A percentile compares a stretch with the other conserved stretches of the same genome.
phyloP scores from a whole-genome alignment of 2,888 invertebrate species.

The Agrotis ipsilon region DNA sequence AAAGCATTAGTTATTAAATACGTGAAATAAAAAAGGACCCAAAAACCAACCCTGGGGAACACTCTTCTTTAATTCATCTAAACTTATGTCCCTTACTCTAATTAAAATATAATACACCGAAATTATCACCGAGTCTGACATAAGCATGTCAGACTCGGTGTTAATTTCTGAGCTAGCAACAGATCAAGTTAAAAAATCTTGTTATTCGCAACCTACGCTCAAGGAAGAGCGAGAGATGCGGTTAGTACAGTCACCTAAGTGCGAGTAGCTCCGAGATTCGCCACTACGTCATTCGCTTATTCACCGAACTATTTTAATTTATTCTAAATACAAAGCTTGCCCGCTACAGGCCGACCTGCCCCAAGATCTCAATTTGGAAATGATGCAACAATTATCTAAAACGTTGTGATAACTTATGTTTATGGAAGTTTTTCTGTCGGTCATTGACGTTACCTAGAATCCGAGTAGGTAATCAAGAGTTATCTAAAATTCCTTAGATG shows the following conservation, averaged over 20 bases:
- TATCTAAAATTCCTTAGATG: constrained; percentile 1
- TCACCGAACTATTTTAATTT: constrained; percentile 86
- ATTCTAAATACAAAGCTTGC: constrained; percentile 80
- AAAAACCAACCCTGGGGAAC: neutral
- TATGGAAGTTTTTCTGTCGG: constrained; percentile 20
- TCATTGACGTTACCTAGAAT: constrained; percentile 19
- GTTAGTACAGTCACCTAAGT: constrained; percentile 27
- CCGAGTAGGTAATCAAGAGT: neutral
- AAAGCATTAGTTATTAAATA: constrained; percentile 1
- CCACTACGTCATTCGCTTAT: constrained; percentile 71
- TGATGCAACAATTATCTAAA: constrained; percentile 61
- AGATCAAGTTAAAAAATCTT: constrained; percentile 9
- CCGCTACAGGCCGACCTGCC: constrained; percentile 66
- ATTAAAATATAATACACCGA: neutral
- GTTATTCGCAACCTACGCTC: constrained; percentile 24
- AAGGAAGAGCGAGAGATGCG: constrained; percentile 37
- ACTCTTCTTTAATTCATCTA: neutral
- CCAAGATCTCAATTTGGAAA: constrained; percentile 52
- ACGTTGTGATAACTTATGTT: constrained; percentile 11
- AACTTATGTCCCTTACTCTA: neutral
- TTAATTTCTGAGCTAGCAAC: neutral
- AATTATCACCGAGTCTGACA: no score
- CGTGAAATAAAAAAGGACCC: neutral
- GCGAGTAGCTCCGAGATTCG: constrained; percentile 41
- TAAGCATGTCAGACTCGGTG: neutral